These are phyloP conservation scores for Tragelaphus oryx DNA, from an alignment of 2,797 vertebrate species.

Conservation along the genomic window DNA sequence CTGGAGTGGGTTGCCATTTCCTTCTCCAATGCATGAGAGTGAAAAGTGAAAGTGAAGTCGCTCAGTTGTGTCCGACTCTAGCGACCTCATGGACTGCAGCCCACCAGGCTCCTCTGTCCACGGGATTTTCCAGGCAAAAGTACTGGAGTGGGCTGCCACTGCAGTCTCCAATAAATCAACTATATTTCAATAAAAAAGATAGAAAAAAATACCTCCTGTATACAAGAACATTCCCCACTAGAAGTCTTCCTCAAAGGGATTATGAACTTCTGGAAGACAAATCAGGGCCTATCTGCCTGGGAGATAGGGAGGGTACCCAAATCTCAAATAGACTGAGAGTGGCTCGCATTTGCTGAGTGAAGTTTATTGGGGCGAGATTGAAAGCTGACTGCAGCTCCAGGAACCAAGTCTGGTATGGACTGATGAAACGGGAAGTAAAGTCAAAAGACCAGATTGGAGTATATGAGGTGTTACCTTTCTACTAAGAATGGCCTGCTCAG, in stretches of 20 bases:
- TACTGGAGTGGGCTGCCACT: no score
- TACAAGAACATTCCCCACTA: neutral
- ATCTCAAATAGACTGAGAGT: neutral
- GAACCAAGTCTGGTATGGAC: neutral
- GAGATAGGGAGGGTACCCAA: neutral
- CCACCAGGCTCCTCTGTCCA: no score
- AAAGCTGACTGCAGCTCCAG: neutral
- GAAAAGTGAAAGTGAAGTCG: no score
- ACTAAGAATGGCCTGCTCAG: accelerated
- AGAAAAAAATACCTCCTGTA: neutral
- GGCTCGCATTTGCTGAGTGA: neutral
- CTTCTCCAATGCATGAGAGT: no score
- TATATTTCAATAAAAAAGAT: neutral
- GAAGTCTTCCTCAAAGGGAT: neutral
- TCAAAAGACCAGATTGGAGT: no score
- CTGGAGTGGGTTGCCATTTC: no score
- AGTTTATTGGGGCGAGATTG: neutral
- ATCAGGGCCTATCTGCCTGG: neutral
- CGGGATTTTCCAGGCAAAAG: no score
- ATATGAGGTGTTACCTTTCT: neutral
- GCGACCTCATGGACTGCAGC: no score
- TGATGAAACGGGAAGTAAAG: neutral
- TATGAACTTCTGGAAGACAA: neutral
- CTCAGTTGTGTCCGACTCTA: no score
- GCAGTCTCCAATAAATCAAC: neutral